Conservation (phyloP, 2,888 invertebrate species). For the Mylabris sibirica region DNA sequence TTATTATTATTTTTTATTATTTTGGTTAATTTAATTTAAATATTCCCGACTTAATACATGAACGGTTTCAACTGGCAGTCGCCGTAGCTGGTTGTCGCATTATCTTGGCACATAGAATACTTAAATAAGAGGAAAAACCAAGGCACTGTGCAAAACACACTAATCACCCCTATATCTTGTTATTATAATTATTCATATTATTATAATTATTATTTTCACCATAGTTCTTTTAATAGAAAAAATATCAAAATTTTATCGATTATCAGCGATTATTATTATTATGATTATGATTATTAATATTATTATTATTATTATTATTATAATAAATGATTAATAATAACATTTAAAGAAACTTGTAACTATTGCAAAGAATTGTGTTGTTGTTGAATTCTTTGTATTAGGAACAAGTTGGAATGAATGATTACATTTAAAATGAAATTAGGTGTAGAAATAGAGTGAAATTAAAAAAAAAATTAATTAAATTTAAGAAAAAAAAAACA, state of each 20-base stretch:
- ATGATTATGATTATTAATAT: conserved; percentile 19
- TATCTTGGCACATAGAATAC: conserved; percentile 58
- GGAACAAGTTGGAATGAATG: conserved; percentile 55
- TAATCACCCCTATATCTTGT: conserved; percentile 6
- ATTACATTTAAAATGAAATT: conserved; percentile 42
- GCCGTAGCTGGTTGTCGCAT: conserved; percentile 59
- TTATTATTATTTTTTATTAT: not conserved
- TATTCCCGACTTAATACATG: conserved; percentile 40
- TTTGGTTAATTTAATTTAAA: not conserved
- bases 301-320: conserved; percentile 14
- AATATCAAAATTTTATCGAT: conserved; percentile 3
- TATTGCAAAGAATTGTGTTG: conserved; percentile 43
- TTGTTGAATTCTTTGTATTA: conserved; percentile 43
- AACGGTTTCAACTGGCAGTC: conserved; percentile 55
- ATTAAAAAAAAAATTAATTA: conserved; percentile 19
- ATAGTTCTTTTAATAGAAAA: not conserved
- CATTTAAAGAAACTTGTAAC: conserved; percentile 41
- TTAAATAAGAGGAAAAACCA: conserved; percentile 46
- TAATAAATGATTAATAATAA: not conserved
- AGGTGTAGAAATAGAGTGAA: conserved; percentile 17
- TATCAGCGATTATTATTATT: conserved; percentile 10
- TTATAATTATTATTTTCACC: not conserved
- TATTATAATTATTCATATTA: too few species aligned
- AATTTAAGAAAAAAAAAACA: conserved; percentile 38
- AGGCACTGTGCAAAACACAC: conserved; percentile 55